Percentiles rank a stretch among this genome's conserved stretches.
Conservation (phyloP, 2,113 vertebrate species). For the Chaetodon trifascialis region DNA sequence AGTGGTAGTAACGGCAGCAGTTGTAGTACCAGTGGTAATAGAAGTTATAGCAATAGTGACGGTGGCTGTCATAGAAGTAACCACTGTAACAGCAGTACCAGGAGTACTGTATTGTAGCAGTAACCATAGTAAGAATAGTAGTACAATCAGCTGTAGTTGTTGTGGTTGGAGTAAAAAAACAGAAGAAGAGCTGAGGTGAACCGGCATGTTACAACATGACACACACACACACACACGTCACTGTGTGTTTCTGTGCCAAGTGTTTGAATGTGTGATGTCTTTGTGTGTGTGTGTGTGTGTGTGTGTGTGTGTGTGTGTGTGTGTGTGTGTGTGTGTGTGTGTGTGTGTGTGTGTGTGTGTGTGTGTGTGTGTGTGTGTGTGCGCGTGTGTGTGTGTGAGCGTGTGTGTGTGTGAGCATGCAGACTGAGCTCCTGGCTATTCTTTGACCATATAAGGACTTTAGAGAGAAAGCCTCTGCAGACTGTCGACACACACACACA, state of each 20-base stretch:
- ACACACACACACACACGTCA: not conserved
- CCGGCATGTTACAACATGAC: constrained; percentile 10
- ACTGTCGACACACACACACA: not conserved
- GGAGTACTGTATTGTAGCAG: not conserved
- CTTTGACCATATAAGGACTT: constrained; percentile 69
- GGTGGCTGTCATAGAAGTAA: too few relatives aligned
- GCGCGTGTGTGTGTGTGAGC: not conserved
- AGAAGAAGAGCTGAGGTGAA: constrained; percentile 2
- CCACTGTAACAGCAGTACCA: too few relatives aligned
- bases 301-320: not conserved
- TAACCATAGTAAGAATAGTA: not conserved
- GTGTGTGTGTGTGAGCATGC: not conserved
- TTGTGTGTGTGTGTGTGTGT: not conserved
- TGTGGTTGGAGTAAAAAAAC: not conserved
- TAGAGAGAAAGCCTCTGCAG: constrained; percentile 23
- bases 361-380: not conserved
- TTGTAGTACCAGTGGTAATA: too few relatives aligned
- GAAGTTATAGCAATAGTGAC: not conserved
- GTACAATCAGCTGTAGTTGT: not conserved
- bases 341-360: not conserved
- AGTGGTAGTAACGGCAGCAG: too few relatives aligned
- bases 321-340: not conserved
- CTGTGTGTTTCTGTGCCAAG: not conserved
- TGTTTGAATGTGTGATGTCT: not conserved
- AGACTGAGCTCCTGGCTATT: constrained; percentile 33